Evolutionary conservation across 2,797 vertebrate genomes (phyloP).

Genomic region (Periparus ater): DNA sequence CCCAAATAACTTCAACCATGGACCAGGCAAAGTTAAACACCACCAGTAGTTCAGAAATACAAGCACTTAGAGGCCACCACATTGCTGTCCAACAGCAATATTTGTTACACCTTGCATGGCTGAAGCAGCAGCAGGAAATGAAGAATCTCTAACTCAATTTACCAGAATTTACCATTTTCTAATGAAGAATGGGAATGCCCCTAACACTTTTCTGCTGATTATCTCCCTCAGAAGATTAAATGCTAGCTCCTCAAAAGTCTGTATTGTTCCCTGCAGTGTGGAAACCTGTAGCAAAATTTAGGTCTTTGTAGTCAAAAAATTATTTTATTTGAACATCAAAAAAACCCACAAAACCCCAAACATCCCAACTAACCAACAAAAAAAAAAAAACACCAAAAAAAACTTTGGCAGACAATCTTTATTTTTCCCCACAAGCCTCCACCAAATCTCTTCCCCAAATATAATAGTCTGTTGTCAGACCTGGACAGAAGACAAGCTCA

Average conservation of each 20-base stretch:
- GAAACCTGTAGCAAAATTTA: neutral
- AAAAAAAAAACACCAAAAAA: neutral
- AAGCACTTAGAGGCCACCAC: neutral
- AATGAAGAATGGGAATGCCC: neutral
- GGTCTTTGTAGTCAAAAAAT: neutral
- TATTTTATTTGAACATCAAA: neutral
- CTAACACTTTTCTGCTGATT: neutral
- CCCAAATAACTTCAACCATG: neutral
- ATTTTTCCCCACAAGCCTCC: neutral
- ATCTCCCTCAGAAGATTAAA: neutral
- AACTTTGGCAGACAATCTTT: neutral
- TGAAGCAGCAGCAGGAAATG: neutral
- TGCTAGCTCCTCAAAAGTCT: neutral
- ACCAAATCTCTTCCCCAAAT: neutral
- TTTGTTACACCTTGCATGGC: neutral
- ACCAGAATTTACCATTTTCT: neutral
- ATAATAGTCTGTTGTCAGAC: neutral
- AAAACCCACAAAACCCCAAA: fast-evolving
- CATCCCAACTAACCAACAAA: no score
- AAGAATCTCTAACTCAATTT: neutral
- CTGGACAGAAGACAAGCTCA: neutral
- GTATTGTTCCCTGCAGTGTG: neutral
- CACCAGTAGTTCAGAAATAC: neutral
- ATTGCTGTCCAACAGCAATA: neutral
- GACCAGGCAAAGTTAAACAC: neutral